A percentile compares a stretch with the other conserved stretches of the same genome.
Conservation (phyloP, 2,888 invertebrate genomes). For the Timema podura region DNA sequence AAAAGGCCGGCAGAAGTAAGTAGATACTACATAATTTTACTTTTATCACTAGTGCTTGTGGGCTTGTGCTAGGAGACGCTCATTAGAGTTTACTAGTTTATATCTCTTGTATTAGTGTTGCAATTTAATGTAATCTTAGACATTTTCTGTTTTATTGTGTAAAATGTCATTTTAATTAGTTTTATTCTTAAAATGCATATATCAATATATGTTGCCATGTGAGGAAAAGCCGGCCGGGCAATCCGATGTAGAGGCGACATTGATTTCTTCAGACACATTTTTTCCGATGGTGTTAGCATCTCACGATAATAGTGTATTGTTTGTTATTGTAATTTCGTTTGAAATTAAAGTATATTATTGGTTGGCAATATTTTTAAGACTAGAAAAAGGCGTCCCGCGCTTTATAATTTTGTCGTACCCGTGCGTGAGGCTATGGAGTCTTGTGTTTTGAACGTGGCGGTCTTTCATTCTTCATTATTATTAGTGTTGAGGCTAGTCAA, state of each 20-base stretch:
- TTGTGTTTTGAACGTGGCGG: constrained; percentile 39
- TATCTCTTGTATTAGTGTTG: too few relatives aligned
- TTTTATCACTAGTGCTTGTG: constrained; percentile 19
- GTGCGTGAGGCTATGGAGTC: constrained; percentile 41
- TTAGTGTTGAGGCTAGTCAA: constrained; percentile 31
- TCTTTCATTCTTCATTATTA: constrained; percentile 34
- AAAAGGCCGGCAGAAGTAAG: constrained; percentile 86
- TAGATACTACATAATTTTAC: constrained; percentile 35
- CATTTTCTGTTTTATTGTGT: not conserved
- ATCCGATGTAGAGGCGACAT: too few relatives aligned
- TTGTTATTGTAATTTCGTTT: too few relatives aligned
- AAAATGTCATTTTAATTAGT: not conserved
- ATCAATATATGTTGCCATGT: constrained; percentile 27
- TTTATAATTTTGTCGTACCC: constrained; percentile 24
- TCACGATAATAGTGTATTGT: too few relatives aligned
- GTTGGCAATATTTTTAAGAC: constrained; percentile 38
- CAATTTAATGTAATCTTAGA: too few relatives aligned
- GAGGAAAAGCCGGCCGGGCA: constrained; percentile 31
- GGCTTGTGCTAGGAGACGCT: constrained; percentile 21
- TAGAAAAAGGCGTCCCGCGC: constrained; percentile 35
- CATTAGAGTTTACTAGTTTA: too few relatives aligned
- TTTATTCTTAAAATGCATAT: not conserved
- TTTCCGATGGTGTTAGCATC: too few relatives aligned
- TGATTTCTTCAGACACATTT: too few relatives aligned
- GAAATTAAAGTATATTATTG: too few relatives aligned